phyloP scores from a whole-genome alignment of 2,113 vertebrate species.

The Chunga burmeisteri region DNA sequence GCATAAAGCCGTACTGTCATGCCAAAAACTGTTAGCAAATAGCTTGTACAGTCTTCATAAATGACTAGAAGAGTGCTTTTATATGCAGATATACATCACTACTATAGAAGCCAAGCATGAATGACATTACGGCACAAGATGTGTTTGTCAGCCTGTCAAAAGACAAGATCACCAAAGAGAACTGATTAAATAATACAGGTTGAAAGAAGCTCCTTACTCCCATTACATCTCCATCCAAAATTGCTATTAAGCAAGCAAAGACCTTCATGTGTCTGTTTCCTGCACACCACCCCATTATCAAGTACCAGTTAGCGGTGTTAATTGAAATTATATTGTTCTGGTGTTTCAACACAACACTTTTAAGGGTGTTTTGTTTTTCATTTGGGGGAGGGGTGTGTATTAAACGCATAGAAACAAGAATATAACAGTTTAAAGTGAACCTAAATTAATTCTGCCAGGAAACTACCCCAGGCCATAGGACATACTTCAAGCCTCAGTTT shows the following conservation, averaged over 20 bases:
- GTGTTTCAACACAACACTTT: neutral
- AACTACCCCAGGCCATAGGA: neutral
- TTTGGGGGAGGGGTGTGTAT: neutral
- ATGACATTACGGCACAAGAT: constrained; percentile 34
- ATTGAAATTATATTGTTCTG: neutral
- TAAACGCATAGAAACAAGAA: neutral
- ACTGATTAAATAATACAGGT: constrained; percentile 14
- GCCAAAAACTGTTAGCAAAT: constrained; percentile 31
- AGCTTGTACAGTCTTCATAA: constrained; percentile 1
- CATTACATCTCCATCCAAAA: neutral
- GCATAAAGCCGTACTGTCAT: neutral
- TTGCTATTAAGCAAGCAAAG: neutral
- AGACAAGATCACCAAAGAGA: constrained; percentile 18
- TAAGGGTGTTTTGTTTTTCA: neutral
- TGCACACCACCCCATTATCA: neutral
- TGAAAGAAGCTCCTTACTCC: neutral
- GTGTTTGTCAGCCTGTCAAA: constrained; percentile 57
- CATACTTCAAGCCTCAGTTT: neutral
- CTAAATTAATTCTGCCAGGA: neutral
- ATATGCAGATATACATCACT: constrained; percentile 31
- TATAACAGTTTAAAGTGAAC: neutral
- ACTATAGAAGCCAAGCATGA: constrained; percentile 40
- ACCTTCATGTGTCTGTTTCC: neutral
- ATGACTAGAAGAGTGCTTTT: constrained; percentile 4
- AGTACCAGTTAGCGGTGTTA: neutral